Conservation (phyloP, 2,113 vertebrate genomes). For the Cygnus buccinator region DNA sequence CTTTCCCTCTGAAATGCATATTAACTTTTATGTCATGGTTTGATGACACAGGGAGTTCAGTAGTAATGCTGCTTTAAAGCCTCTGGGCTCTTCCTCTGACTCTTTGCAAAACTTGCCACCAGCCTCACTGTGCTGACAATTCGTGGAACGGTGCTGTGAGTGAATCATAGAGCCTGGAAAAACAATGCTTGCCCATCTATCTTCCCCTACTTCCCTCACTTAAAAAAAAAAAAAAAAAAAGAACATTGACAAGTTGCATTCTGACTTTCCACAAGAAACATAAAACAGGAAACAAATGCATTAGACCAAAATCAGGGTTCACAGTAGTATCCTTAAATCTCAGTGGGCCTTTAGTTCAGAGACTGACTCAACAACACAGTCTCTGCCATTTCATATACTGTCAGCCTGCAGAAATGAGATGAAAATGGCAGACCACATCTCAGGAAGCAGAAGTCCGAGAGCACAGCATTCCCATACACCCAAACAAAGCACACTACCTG, state of each 20-base stretch:
- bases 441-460: not conserved
- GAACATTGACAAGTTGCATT: not conserved
- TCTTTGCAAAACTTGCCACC: conserved; percentile 25
- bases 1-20: not conserved
- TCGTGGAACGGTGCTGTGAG: conserved; percentile 5
- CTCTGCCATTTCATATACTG: not conserved
- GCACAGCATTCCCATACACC: not conserved
- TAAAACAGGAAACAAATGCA: not conserved
- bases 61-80: conserved; percentile 2
- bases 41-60: not conserved
- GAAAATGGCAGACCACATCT: not conserved
- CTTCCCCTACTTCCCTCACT: not conserved
- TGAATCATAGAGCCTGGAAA: conserved; percentile 14
- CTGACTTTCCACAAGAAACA: not conserved
- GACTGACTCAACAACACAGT: not conserved
- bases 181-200: not conserved
- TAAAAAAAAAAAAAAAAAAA: not conserved
- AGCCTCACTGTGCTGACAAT: conserved; percentile 35
- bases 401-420: not conserved
- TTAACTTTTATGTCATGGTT: not conserved
- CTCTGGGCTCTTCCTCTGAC: not conserved
- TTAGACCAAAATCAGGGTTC: not conserved
- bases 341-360: not conserved
- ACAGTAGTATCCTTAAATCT: not conserved
- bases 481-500: not conserved